Conservation (phyloP, 1,140 invertebrate genomes). For the Panonychus citri region DNA sequence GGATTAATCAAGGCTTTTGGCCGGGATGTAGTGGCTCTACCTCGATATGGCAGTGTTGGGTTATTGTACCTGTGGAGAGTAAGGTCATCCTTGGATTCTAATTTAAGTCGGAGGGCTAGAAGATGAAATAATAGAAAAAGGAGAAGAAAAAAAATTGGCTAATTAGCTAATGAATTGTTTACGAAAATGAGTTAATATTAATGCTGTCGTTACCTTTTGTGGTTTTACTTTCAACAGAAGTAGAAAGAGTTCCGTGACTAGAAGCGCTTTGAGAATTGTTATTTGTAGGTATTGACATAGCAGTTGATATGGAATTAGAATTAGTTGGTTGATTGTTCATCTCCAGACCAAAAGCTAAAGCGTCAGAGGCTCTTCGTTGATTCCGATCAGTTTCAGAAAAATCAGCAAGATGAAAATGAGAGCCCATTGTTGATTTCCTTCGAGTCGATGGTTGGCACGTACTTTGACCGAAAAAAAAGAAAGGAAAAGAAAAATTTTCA, state of each 20-base stretch:
- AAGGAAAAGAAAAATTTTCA: not conserved
- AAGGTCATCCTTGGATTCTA: slow-evolving; percentile 10
- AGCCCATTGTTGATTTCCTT: not conserved
- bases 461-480: not conserved
- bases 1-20: slow-evolving; percentile 46
- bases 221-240: slow-evolving; percentile 9
- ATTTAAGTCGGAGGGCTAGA: not conserved
- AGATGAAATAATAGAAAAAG: no score
- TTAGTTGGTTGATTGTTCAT: not conserved
- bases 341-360: not conserved
- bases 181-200: not conserved
- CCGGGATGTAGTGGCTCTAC: not conserved
- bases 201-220: not conserved
- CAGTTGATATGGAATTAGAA: not conserved
- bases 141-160: not conserved
- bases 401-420: not conserved
- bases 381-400: not conserved
- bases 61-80: slow-evolving; percentile 4
- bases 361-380: slow-evolving; percentile 1
- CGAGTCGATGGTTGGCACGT: slow-evolving; percentile 7
- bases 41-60: not conserved
- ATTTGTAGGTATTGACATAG: not conserved
- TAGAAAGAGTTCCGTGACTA: slow-evolving; percentile 3
- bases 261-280: not conserved
- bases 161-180: not conserved